A percentile compares a stretch with the other conserved stretches of the same genome.
Evolutionary conservation across 2,113 vertebrate genomes (phyloP).

Genomic region (Xiphophorus hellerii): DNA sequence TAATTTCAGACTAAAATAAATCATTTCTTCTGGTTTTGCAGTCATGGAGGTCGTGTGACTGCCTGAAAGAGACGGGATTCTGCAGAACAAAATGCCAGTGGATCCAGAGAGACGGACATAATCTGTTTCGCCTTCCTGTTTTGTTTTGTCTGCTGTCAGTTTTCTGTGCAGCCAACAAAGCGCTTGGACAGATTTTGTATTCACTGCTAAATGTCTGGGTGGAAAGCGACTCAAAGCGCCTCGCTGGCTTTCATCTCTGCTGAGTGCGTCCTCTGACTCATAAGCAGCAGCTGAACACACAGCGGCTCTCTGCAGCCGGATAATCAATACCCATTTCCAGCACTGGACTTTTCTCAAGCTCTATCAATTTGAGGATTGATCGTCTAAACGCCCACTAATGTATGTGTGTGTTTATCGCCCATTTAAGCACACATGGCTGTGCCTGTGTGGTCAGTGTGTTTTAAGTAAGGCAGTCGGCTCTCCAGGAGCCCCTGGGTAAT

Average conservation of each 20-base stretch:
- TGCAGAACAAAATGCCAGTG: slow-evolving; percentile 43
- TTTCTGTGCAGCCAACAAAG: slow-evolving; percentile 24
- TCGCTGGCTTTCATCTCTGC: slow-evolving; percentile 40
- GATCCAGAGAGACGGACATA: slow-evolving; percentile 32
- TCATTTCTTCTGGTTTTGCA: slow-evolving; percentile 13
- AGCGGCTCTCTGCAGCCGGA: slow-evolving; percentile 36
- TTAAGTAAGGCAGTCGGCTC: background rate
- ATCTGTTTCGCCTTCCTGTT: slow-evolving; percentile 36
- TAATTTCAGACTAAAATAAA: background rate
- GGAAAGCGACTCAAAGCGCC: slow-evolving; percentile 19
- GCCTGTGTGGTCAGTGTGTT: slow-evolving; percentile 22
- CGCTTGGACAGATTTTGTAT: slow-evolving; percentile 7
- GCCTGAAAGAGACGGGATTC: slow-evolving; percentile 21
- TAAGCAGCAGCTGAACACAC: slow-evolving; percentile 60
- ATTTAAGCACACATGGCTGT: slow-evolving; percentile 5
- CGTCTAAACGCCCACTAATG: slow-evolving; percentile 40
- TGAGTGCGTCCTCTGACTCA: slow-evolving; percentile 50
- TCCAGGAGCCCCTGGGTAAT: background rate
- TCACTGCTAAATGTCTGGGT: slow-evolving; percentile 24
- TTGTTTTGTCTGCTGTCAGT: slow-evolving; percentile 25
- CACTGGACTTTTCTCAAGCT: slow-evolving; percentile 48
- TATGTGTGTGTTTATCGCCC: slow-evolving; percentile 10
- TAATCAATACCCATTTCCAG: slow-evolving; percentile 61
- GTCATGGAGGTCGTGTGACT: slow-evolving; percentile 37
- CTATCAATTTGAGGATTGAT: slow-evolving; percentile 59